Percentiles rank a stretch among this genome's conserved stretches.
phyloP scores from a whole-genome alignment of 1,140 invertebrate species.

The Coenobita brevimanus region DNA sequence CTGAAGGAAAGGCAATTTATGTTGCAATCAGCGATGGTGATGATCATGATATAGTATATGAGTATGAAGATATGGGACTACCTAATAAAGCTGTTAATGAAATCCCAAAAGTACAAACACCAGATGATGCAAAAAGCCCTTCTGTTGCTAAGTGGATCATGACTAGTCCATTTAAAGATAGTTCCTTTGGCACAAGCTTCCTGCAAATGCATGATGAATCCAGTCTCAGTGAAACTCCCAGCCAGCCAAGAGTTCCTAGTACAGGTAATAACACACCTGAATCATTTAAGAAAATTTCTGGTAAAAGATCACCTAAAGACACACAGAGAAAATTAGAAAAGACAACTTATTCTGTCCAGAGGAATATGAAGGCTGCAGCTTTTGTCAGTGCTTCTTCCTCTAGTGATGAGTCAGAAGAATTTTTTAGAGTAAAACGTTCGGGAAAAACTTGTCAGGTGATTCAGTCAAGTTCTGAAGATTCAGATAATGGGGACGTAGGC shows the following conservation, averaged over 20 bases:
- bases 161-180: constrained; percentile 66
- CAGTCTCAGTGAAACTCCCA: constrained; percentile 5
- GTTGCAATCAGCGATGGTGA: too few species aligned
- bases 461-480: constrained; percentile 21
- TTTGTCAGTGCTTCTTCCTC: neutral
- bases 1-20: neutral
- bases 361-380: neutral
- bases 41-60: neutral
- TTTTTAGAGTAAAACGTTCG: neutral
- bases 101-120: neutral
- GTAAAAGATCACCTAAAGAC: too few species aligned
- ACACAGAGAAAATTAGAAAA: constrained; percentile 34
- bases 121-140: constrained; percentile 5
- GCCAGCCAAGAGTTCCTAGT: constrained; percentile 21
- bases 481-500: neutral
- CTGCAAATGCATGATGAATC: constrained; percentile 20
- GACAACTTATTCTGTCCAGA: neutral
- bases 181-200: constrained; percentile 64
- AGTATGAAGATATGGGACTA: neutral
- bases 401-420: neutral
- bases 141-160: constrained; percentile 56
- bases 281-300: neutral
- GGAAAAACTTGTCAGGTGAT: neutral
- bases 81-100: neutral
- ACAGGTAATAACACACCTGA: neutral